Evolutionary conservation across 2,797 vertebrate species (phyloP).

Genomic region (Simalia tracyae): DNA sequence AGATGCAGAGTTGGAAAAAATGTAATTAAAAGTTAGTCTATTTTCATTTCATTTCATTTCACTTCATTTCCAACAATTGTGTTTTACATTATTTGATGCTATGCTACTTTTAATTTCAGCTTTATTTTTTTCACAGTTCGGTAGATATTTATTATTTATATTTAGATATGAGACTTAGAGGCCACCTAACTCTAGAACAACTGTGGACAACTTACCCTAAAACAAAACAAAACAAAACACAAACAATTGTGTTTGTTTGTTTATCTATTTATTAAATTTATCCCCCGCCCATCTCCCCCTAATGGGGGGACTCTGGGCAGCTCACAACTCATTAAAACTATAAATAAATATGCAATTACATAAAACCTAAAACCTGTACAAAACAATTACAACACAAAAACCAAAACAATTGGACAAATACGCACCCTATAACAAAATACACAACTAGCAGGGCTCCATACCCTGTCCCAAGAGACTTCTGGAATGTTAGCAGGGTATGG

Average conservation of each 20-base stretch:
- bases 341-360: no score
- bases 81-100: background rate
- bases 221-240: background rate
- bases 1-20: background rate
- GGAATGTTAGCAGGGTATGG: background rate
- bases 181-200: background rate
- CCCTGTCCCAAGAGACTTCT: background rate
- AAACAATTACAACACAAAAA: background rate
- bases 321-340: no score
- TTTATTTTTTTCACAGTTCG: background rate
- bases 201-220: background rate
- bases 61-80: background rate
- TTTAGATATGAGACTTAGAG: background rate
- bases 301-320: no score
- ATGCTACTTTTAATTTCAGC: background rate
- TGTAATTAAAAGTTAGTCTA: background rate
- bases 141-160: background rate
- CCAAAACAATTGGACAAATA: background rate
- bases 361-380: no score
- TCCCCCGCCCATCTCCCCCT: no score
- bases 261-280: no score
- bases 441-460: no score
- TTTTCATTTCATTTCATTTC: background rate
- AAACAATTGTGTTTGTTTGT: background rate
- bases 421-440: no score